Evolutionary conservation across 1,140 invertebrate species (phyloP), one percentile per base, ranked within the genome.

Genomic region (Hyphantria cunea): DNA sequence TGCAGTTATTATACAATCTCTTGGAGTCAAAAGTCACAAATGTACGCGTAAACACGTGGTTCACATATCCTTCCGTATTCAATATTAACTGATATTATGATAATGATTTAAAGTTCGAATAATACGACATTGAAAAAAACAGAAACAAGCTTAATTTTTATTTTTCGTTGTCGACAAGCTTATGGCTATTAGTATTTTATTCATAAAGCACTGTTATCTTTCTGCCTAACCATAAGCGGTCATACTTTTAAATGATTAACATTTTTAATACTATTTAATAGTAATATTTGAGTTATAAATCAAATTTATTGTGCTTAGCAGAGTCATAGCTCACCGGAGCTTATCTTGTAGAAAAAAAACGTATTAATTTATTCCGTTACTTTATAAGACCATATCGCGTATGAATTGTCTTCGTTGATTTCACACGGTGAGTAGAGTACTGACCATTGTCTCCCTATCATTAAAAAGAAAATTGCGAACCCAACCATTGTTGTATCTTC

Each of bases 371-470:
- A 65, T 69, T 65, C 53, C 37, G 45, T 65, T 55, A 41, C 32
- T 58, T 45, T 55, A 64, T 61, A 53, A 51, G 50, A 33, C 50
- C 41, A 64, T 55, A 33, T 44, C 9, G 51, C 39, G n/a, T 59
- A 25, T 50, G 47, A 63, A 65, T 69, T 54, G 47, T 48, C 52
- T 63, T 66, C 62, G 33, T 64, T 70, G 58, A 74, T 82, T 88
- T 89, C 86, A 89, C 86, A 89, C 86, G 86, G 78, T 80, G 63
- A 66, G 68, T 60, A 58, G 39, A 66, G 65, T 72, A 68, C 72
- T 86, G 85, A 82, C 83, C 85, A 84, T 81, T 78, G 72, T 82
- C 74, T 85, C 78, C 56, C 73, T 76, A 70, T 82, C 72, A 81
- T 86, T 85, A 82, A 81, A 80, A 56, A 78, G 64, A 73, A 80